Conservation (phyloP, 2,113 vertebrate species). For the Trogon surrucura region DNA sequence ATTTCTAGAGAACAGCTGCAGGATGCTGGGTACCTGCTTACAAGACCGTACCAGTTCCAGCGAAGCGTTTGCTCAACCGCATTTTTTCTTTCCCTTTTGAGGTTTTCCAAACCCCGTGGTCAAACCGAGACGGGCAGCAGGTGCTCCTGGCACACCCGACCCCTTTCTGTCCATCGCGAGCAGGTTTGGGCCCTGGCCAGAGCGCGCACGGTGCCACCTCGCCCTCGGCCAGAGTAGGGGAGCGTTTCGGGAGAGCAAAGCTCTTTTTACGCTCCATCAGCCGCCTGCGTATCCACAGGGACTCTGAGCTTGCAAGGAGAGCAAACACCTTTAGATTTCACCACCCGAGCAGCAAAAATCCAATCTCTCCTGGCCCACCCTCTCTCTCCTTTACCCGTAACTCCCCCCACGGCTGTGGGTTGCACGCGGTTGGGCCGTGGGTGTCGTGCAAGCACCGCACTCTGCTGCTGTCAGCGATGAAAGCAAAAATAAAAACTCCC, state of each 20-base stretch:
- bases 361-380: too few relatives aligned
- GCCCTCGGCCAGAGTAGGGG: too few relatives aligned
- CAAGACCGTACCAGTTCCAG: accelerated
- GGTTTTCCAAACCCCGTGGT: accelerated
- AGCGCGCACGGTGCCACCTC: too few relatives aligned
- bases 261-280: accelerated
- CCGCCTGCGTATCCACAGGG: neutral
- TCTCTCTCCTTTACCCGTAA: too few relatives aligned
- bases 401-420: too few relatives aligned
- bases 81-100: neutral
- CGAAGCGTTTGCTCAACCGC: neutral
- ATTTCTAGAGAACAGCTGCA: neutral
- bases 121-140: accelerated
- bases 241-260: accelerated
- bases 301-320: too few relatives aligned
- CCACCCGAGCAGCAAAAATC: too few relatives aligned
- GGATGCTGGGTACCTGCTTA: neutral
- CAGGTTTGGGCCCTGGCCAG: too few relatives aligned
- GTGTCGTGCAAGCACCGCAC: neutral
- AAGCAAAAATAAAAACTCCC: neutral
- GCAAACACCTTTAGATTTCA: accelerated
- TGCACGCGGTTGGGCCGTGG: too few relatives aligned
- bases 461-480: neutral
- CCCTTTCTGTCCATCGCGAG: too few relatives aligned
- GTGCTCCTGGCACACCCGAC: too few relatives aligned